These are phyloP conservation scores for Xylocopa sonorina DNA, from an alignment of 1,140 invertebrate genomes.

Conservation along the genomic window DNA sequence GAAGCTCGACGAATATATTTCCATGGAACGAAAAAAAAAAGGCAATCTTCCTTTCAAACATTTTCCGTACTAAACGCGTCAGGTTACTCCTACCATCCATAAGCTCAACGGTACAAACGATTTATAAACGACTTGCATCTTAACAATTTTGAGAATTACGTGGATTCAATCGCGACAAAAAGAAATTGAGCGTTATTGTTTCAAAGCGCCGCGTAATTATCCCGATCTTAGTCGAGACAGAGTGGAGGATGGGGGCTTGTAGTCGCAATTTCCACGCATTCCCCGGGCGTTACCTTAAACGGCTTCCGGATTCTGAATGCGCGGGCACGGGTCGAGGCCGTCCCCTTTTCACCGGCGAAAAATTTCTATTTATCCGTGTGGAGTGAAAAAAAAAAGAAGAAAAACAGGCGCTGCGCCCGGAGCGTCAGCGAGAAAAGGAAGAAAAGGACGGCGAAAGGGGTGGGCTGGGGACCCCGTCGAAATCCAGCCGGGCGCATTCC, in stretches of 20 bases:
- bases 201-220: conserved; percentile 31
- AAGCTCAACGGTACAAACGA: too few species aligned
- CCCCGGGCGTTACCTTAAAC: conserved; percentile 45
- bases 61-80: too few species aligned
- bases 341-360: conserved; percentile 45
- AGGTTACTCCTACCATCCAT: too few species aligned
- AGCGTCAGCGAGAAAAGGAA: not conserved
- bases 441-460: not conserved
- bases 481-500: conserved; percentile 9
- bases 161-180: not conserved
- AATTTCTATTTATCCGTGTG: conserved; percentile 54
- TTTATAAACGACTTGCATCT: too few species aligned
- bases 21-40: too few species aligned
- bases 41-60: too few species aligned
- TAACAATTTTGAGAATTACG: too few species aligned
- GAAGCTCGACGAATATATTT: too few species aligned
- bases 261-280: conserved; percentile 55
- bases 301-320: conserved; percentile 42
- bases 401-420: not conserved
- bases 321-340: not conserved
- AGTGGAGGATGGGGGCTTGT: too few species aligned
- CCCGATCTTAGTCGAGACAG: conserved; percentile 21
- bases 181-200: not conserved
- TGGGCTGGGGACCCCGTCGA: not conserved
- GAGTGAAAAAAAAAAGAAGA: conserved; percentile 20